These are phyloP conservation scores for Calliopum simillimum DNA, from an alignment of 2,888 invertebrate genomes.

Conservation along the genomic window DNA sequence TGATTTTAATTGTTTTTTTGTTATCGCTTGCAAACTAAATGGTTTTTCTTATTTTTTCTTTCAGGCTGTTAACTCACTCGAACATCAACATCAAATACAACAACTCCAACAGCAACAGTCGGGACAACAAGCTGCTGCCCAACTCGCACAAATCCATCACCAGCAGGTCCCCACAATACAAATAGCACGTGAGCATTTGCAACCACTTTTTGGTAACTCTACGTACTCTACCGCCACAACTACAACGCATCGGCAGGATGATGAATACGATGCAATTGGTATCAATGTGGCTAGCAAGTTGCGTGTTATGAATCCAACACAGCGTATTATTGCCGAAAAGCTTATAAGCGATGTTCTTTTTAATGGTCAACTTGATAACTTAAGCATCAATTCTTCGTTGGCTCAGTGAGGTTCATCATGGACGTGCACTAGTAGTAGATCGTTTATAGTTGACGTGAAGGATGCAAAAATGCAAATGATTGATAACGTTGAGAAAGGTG, in stretches of 20 bases:
- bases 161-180: constrained; percentile 64
- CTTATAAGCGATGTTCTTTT: constrained; percentile 65
- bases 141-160: constrained; percentile 52
- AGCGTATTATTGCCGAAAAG: constrained; percentile 65
- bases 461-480: not conserved
- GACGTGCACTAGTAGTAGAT: not conserved
- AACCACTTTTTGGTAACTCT: constrained; percentile 60
- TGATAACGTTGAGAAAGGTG: not conserved
- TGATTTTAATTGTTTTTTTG: too few species aligned
- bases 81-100: constrained; percentile 63
- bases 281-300: constrained; percentile 65
- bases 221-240: constrained; percentile 57
- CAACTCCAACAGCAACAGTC: constrained; percentile 59
- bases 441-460: not conserved
- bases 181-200: constrained; percentile 63
- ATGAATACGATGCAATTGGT: constrained; percentile 66
- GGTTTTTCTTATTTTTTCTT: constrained; percentile 10
- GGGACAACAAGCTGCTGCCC: constrained; percentile 42
- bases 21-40: not conserved
- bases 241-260: constrained; percentile 53
- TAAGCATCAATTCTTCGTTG: constrained; percentile 60
- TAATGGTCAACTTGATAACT: constrained; percentile 63
- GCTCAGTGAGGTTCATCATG: constrained; percentile 52
- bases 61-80: constrained; percentile 63
- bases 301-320: constrained; percentile 62